A percentile compares a stretch with the other conserved stretches of the same genome.
phyloP scores from a whole-genome alignment of 2,797 vertebrate genomes.

The Esox masquinongy region DNA sequence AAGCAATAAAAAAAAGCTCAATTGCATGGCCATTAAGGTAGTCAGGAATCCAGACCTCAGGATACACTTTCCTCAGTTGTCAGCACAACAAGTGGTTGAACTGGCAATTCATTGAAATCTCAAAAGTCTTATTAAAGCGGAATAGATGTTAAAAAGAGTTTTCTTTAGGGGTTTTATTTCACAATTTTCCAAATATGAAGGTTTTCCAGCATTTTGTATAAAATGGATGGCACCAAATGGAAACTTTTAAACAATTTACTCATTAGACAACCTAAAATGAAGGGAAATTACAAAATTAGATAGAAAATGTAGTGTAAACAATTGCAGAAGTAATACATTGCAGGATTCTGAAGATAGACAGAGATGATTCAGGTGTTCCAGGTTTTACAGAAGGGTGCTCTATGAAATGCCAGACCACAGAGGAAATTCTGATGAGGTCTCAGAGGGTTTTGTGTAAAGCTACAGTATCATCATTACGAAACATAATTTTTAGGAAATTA shows the following conservation, averaged over 20 bases:
- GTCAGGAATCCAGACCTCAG: slow-evolving; percentile 38
- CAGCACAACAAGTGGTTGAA: slow-evolving; percentile 34
- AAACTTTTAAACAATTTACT: neutral
- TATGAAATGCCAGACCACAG: slow-evolving; percentile 9
- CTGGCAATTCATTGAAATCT: slow-evolving; percentile 52
- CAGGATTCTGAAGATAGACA: neutral
- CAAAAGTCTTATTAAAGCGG: no score
- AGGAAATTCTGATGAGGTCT: slow-evolving; percentile 6
- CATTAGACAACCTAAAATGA: slow-evolving; percentile 12
- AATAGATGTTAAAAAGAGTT: slow-evolving; percentile 24
- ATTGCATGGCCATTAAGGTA: slow-evolving; percentile 35
- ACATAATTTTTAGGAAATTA: slow-evolving; percentile 13
- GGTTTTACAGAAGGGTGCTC: neutral
- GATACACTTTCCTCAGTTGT: slow-evolving; percentile 48
- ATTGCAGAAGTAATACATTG: slow-evolving; percentile 8
- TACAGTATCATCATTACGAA: neutral
- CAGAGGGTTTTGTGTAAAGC: neutral
- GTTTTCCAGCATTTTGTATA: neutral
- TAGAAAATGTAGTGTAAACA: neutral
- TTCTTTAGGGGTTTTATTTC: slow-evolving; percentile 39
- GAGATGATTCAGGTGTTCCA: neutral
- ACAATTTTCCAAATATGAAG: slow-evolving; percentile 6
- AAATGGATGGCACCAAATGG: neutral
- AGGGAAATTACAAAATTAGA: neutral
- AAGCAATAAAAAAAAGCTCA: slow-evolving; percentile 62